A percentile compares a stretch with the other conserved stretches of the same genome.
phyloP scores from a whole-genome alignment of 2,797 vertebrate species.

The Sphenodon punctatus region DNA sequence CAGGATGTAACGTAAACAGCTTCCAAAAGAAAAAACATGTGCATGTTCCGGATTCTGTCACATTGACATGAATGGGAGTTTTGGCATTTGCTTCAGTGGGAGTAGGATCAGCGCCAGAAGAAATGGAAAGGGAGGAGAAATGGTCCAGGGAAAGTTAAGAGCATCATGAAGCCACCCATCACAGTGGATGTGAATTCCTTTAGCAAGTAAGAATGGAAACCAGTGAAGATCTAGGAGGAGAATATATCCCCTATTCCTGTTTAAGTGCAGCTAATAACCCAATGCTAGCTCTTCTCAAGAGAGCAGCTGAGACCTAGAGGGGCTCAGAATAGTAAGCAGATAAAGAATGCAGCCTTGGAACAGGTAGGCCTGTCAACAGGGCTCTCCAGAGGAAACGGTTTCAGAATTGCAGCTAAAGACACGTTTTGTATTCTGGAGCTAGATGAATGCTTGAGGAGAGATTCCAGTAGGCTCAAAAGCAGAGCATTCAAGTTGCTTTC shows the following conservation, averaged over 20 bases:
- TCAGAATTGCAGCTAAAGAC: too few relatives aligned
- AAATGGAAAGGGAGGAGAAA: background rate
- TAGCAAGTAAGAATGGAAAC: background rate
- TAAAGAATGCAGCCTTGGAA: too few relatives aligned
- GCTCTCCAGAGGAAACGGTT: too few relatives aligned
- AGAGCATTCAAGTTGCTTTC: too few relatives aligned
- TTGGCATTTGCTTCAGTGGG: background rate
- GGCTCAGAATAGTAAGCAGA: background rate
- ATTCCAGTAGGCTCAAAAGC: too few relatives aligned
- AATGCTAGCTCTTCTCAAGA: background rate
- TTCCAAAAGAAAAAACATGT: constrained; percentile 45
- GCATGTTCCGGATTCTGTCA: background rate
- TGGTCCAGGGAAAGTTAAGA: background rate
- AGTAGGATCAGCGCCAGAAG: background rate
- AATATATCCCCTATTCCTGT: background rate
- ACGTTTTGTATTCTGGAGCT: background rate
- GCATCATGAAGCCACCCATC: background rate
- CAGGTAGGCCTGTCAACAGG: too few relatives aligned
- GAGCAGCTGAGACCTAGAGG: background rate
- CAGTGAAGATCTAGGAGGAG: background rate
- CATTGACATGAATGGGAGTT: background rate
- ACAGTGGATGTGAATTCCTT: background rate
- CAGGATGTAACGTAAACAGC: constrained; percentile 44
- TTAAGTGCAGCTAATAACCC: background rate
- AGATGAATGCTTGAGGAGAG: too few relatives aligned